Percentiles rank a stretch among this genome's conserved stretches.
Conservation (phyloP, 2,888 invertebrate species). For the Heteromurus nitidus region DNA sequence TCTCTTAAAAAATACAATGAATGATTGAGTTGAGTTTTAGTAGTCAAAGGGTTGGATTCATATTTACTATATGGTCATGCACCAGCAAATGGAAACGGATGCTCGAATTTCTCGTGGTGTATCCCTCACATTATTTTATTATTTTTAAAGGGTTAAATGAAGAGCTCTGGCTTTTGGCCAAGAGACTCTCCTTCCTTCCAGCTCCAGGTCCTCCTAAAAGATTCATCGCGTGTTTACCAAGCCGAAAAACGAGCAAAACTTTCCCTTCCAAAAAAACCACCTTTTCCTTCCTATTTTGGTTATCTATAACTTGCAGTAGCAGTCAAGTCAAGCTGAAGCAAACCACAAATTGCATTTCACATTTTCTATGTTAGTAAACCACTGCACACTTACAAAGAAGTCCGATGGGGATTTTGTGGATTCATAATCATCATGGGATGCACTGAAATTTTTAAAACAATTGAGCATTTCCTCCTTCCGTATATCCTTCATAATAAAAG, state of each 20-base stretch:
- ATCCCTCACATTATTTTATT: conserved; percentile 4
- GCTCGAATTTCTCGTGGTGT: not conserved
- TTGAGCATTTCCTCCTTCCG: no score
- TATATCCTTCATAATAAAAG: no score
- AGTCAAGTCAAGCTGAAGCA: no score
- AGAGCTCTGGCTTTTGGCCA: not conserved
- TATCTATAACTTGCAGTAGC: not conserved
- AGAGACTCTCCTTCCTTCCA: not conserved
- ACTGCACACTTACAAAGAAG: no score
- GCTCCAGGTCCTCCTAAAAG: not conserved
- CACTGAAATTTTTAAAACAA: not conserved
- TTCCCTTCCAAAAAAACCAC: not conserved
- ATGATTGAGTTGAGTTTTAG: no score
- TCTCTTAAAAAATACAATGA: conserved; percentile 20
- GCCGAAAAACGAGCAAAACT: not conserved
- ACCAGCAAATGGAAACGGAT: conserved; percentile 5
- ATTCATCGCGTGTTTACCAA: not conserved
- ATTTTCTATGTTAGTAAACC: no score
- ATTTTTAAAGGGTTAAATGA: not conserved
- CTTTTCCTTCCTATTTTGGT: not conserved
- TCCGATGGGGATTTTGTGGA: not conserved
- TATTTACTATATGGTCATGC: no score
- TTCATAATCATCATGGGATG: not conserved
- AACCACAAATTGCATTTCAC: not conserved
- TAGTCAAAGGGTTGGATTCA: conserved; percentile 31